These are phyloP conservation scores for Silurus aristotelis DNA, from an alignment of 2,797 vertebrate species.

Conservation along the genomic window DNA sequence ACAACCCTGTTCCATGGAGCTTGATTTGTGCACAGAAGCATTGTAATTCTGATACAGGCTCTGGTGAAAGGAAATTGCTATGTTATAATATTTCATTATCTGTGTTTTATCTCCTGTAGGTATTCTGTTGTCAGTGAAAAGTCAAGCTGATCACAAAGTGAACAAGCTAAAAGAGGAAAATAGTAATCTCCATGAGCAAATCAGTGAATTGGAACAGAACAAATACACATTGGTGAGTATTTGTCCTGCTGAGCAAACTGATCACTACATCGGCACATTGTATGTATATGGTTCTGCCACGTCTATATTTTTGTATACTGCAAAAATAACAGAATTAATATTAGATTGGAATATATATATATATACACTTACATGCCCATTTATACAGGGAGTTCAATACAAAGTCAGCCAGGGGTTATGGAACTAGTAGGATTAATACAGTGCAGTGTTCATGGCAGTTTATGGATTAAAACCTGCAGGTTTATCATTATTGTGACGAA, in stretches of 20 bases:
- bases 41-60: too few relatives aligned
- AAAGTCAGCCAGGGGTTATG: not conserved
- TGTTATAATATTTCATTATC: not conserved
- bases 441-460: too few relatives aligned
- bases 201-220: slow-evolving; percentile 82
- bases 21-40: too few relatives aligned
- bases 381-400: not conserved
- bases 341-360: too few relatives aligned
- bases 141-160: slow-evolving; percentile 80
- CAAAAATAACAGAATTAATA: too few relatives aligned
- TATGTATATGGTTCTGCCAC: not conserved
- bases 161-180: slow-evolving; percentile 86
- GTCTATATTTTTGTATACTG: too few relatives aligned
- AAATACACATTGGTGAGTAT: slow-evolving; percentile 68
- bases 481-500: too few relatives aligned
- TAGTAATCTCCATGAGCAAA: slow-evolving; percentile 76
- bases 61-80: too few relatives aligned
- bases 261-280: not conserved
- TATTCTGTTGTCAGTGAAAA: slow-evolving; percentile 90
- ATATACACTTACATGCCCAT: not conserved
- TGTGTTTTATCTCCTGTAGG: slow-evolving; percentile 72
- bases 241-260: not conserved
- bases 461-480: too few relatives aligned
- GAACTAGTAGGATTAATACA: not conserved
- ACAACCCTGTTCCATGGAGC: too few relatives aligned